phyloP scores from a whole-genome alignment of 1,140 invertebrate species.

The Melipona quadrifasciata region DNA sequence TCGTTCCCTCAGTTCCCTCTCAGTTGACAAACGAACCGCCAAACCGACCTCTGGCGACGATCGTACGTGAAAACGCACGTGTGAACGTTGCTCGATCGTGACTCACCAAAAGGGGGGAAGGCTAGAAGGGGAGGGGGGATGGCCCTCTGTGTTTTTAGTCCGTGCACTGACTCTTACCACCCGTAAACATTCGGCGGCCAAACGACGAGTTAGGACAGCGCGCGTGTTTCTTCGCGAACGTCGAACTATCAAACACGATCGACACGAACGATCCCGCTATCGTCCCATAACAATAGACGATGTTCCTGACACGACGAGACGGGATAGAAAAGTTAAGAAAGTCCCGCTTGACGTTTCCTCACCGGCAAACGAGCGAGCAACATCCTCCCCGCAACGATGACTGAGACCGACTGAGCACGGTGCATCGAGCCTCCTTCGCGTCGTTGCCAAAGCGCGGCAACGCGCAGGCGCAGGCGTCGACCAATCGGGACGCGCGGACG shows the following conservation, averaged over 20 bases:
- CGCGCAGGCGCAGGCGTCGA: neutral
- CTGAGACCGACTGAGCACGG: conserved; percentile 31
- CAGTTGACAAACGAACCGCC: neutral
- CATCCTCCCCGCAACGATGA: neutral
- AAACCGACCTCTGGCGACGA: conserved; percentile 8
- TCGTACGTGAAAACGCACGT: conserved; percentile 42
- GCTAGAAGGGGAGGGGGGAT: too few relatives aligned
- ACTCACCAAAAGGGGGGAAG: neutral
- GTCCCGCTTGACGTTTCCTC: conserved; percentile 9
- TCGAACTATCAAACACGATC: neutral
- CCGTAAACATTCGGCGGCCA: conserved; percentile 6
- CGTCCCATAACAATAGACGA: neutral
- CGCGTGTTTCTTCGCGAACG: neutral
- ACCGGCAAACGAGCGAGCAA: neutral
- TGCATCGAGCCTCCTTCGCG: neutral
- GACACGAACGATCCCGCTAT: neutral
- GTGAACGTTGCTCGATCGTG: conserved; percentile 25
- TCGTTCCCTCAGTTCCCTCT: neutral
- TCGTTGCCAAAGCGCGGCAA: neutral
- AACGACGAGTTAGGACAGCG: too few relatives aligned
- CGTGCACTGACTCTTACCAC: neutral
- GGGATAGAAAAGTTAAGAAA: neutral
- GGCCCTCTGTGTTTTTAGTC: neutral
- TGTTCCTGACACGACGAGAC: too few relatives aligned
- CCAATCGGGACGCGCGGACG: conserved; percentile 9